Evolutionary conservation across 2,797 vertebrate genomes (phyloP).

Genomic region (Antrozous pallidus): DNA sequence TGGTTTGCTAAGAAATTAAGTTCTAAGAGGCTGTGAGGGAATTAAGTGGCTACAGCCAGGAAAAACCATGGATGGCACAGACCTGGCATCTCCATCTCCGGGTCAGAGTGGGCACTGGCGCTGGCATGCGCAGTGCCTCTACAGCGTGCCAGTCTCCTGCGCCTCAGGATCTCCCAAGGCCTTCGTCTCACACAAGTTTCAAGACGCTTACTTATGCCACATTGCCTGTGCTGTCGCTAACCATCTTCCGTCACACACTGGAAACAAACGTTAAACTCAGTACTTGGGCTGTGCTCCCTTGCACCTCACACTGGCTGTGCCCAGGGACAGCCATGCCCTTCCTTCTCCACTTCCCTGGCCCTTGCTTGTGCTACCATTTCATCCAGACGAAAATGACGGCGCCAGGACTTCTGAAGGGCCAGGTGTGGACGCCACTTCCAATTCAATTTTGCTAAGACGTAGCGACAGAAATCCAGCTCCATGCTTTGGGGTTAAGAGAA

Average conservation of each 20-base stretch:
- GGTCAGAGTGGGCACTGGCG: not conserved
- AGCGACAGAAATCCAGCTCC: not conserved
- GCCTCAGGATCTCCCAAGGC: not conserved
- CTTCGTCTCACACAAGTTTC: not conserved
- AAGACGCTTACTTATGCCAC: fast-evolving
- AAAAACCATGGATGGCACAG: fast-evolving
- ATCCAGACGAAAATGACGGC: not conserved
- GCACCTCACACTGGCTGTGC: not conserved
- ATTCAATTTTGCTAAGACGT: not conserved
- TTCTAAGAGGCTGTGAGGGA: not conserved
- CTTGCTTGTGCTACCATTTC: not conserved
- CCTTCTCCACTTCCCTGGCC: not conserved
- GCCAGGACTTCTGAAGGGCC: too few species aligned
- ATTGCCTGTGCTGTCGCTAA: fast-evolving
- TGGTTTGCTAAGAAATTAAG: not conserved
- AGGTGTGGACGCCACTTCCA: not conserved
- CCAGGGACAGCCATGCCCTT: fast-evolving
- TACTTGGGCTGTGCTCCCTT: not conserved
- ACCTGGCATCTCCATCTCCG: not conserved
- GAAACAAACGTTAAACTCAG: not conserved
- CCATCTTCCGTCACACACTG: not conserved
- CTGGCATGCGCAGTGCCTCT: too few species aligned
- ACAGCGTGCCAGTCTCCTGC: not conserved
- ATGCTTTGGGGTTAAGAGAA: not conserved
- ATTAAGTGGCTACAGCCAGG: not conserved